Evolutionary conservation across 2,888 invertebrate species (phyloP).

Genomic region (Leucophora obtusa): DNA sequence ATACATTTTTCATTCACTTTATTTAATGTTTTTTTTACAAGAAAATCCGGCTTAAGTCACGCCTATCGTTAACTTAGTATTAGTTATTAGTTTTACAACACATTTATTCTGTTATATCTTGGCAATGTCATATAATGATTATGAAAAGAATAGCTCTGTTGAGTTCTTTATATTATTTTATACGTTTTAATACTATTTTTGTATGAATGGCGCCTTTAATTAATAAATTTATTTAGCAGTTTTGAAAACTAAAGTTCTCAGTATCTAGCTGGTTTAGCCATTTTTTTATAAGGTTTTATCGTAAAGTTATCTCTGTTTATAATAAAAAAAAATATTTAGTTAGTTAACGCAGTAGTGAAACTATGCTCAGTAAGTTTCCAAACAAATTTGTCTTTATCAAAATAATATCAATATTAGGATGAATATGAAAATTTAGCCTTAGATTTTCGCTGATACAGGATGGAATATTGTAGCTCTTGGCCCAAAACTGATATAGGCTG

Average conservation of each 20-base stretch:
- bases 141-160: background rate
- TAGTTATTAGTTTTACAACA: constrained; percentile 12
- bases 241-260: constrained; percentile 4
- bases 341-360: background rate
- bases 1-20: too few species aligned
- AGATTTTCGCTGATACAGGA: too few species aligned
- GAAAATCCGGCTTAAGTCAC: constrained; percentile 61
- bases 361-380: background rate
- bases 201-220: constrained; percentile 56
- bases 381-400: too few species aligned
- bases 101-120: constrained; percentile 9
- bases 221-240: constrained; percentile 32
- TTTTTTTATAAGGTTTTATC: background rate
- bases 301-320: background rate
- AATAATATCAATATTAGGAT: too few species aligned
- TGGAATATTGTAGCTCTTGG: too few species aligned
- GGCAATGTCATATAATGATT: constrained; percentile 28
- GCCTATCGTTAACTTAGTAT: constrained; percentile 42
- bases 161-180: background rate
- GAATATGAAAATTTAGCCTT: too few species aligned
- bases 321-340: background rate
- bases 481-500: too few species aligned
- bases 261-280: background rate
- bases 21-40: background rate
- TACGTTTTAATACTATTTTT: constrained; percentile 16